Base-by-base conservation (phyloP, 1,140 invertebrate species). In the Stegodyphus dumicola region DNA sequence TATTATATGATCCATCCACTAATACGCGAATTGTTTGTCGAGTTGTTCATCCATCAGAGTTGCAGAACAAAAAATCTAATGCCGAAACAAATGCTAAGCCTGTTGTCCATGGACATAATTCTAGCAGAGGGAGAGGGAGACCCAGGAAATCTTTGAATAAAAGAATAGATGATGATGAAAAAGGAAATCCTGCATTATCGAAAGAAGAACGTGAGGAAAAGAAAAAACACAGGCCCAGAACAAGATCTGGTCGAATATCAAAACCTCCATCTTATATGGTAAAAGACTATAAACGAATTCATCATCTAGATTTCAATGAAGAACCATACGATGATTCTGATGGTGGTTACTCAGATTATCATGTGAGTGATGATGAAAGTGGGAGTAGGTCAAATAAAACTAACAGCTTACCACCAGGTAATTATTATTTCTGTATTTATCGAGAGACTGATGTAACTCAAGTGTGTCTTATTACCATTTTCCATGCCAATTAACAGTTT, bases 201-300 rank as follows among this genome's bases (percentile, higher is more conserved):
- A 88, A 92, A 90, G 93, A 93, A 87, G 92, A 92, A 87, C 91
- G 90, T 84, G 91, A 92, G 84, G 92, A 92, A 66, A 91, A 91
- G 18, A 93, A 94, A 86, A 93, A 93, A 87, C 91, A 92, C 6
- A 87, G 93, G 6, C 92, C 93, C 0, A 90, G 93, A 69, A 94
- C 93, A 49, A 89, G 92, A 69, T 94, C 93, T 15, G 94, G 94
- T 0, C 90, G 94, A 65, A 90, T 94, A 15, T 94, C 93, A 1
- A 92, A 93, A 85, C 93, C 93, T 2, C 94, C 94, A 0, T 91
- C 92, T 54, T 93, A 94, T 87, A 94, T 94, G 92, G 91, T 94
- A 5, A 92, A 93, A 83, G 93, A 94, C 89, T 94, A 94, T 87
- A 94, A 94, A 88, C 92, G 93, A 71, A 91, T 94, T 75, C 92